Conservation (phyloP, 2,888 invertebrate species). For the Leptinotarsa tumamoca region DNA sequence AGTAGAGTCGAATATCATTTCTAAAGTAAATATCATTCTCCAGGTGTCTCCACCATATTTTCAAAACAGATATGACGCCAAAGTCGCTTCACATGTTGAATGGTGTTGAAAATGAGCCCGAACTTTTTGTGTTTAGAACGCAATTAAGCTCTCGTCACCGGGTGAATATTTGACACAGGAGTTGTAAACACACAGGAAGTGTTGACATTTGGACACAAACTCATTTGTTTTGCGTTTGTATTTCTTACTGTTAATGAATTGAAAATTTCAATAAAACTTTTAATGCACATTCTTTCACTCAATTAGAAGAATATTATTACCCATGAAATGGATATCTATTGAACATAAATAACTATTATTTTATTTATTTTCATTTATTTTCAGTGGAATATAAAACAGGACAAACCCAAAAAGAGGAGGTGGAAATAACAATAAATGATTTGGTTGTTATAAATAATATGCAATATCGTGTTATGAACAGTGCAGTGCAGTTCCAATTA, state of each 20-base stretch:
- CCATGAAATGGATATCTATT: too few relatives aligned
- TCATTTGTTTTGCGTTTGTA: slow-evolving; percentile 37
- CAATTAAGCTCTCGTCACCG: slow-evolving; percentile 57
- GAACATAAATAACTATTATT: too few relatives aligned
- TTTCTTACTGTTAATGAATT: slow-evolving; percentile 14
- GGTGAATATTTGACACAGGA: slow-evolving; percentile 52
- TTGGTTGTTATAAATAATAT: too few relatives aligned
- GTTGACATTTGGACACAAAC: slow-evolving; percentile 43
- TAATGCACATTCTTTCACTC: background rate
- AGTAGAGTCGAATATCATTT: background rate
- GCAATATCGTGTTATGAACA: too few relatives aligned
- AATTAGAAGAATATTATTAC: background rate
- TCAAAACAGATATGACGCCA: slow-evolving; percentile 3
- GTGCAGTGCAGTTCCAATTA: too few relatives aligned
- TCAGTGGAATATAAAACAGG: too few relatives aligned
- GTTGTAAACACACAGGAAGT: slow-evolving; percentile 44
- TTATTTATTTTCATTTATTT: too few relatives aligned
- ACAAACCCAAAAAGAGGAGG: too few relatives aligned
- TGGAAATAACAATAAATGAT: too few relatives aligned
- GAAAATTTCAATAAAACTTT: slow-evolving; percentile 10
- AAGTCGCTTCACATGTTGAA: slow-evolving; percentile 31
- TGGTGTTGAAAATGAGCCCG: slow-evolving; percentile 52
- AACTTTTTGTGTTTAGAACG: slow-evolving; percentile 53
- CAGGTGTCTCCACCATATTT: slow-evolving; percentile 28
- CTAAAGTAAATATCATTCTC: background rate